Evolutionary conservation across 2,797 vertebrate genomes (phyloP).

Genomic region (Geotrypetes seraphini): DNA sequence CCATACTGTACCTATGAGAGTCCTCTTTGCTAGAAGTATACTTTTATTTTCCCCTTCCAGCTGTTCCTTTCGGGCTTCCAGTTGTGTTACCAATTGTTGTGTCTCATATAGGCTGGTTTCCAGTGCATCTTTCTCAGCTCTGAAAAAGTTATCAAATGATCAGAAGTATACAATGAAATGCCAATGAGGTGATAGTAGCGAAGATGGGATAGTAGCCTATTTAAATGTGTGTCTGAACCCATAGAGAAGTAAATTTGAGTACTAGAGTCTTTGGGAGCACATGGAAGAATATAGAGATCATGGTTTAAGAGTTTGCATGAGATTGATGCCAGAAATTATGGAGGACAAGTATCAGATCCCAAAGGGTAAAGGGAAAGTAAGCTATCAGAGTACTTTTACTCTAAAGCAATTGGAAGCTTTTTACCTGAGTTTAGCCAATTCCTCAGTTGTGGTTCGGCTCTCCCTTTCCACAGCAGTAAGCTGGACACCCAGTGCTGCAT

Average conservation of each 20-base stretch:
- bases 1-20: constrained; percentile 63
- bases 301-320: no score
- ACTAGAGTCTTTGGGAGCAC: no score
- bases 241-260: no score
- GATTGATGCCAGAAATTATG: no score
- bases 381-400: no score
- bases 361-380: no score
- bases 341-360: no score
- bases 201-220: no score
- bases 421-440: constrained; percentile 58
- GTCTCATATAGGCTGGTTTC: constrained; percentile 57
- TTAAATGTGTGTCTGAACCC: no score
- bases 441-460: constrained; percentile 46
- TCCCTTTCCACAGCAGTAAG: constrained; percentile 56
- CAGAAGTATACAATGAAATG: neutral
- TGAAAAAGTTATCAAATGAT: constrained; percentile 16
- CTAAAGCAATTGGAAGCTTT: neutral
- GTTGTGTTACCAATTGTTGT: constrained; percentile 50
- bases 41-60: constrained; percentile 50
- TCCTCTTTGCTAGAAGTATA: constrained; percentile 47
- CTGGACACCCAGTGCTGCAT: constrained; percentile 53
- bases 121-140: constrained; percentile 59
- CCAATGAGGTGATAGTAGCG: neutral
- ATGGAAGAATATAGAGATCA: no score
- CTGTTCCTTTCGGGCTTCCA: constrained; percentile 51